These are phyloP conservation scores for Tursiops truncatus DNA, from an alignment of 2,113 vertebrate species.

Conservation along the genomic window DNA sequence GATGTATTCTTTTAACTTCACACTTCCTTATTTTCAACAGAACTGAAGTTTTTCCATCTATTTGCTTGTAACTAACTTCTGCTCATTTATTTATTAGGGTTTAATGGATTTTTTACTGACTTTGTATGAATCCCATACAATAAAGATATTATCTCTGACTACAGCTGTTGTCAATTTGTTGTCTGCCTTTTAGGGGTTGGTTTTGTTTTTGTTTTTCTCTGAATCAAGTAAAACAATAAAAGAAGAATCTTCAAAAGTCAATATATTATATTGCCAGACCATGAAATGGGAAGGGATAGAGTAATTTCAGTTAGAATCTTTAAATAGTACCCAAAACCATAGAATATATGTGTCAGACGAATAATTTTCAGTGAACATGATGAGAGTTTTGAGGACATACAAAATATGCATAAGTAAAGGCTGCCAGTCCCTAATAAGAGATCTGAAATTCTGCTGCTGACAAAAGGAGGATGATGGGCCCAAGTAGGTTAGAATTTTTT, in stretches of 20 bases:
- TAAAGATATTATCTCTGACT: conserved; percentile 12
- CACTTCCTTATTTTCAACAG: conserved; percentile 24
- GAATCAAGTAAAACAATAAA: conserved; percentile 36
- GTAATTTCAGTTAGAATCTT: not conserved
- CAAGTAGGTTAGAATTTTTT: not conserved
- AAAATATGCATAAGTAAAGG: not conserved
- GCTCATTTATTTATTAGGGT: not conserved
- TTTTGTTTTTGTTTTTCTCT: not conserved
- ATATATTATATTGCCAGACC: not conserved
- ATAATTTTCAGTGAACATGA: not conserved
- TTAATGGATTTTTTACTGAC: not conserved
- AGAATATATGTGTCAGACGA: not conserved
- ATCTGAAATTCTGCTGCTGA: conserved; percentile 12
- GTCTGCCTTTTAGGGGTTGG: not conserved
- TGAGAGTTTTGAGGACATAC: not conserved
- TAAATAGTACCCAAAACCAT: not conserved
- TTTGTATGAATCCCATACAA: conserved; percentile 16
- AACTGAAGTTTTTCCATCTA: not conserved
- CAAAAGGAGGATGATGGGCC: not conserved
- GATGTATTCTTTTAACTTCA: conserved; percentile 26
- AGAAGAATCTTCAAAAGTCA: conserved; percentile 5
- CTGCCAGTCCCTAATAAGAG: not conserved
- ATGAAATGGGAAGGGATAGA: not conserved
- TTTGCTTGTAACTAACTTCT: conserved; percentile 7
- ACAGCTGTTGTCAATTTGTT: not conserved